Base-by-base conservation (phyloP, 2,888 invertebrate species). In the Zygothrica quintamaculata region DNA sequence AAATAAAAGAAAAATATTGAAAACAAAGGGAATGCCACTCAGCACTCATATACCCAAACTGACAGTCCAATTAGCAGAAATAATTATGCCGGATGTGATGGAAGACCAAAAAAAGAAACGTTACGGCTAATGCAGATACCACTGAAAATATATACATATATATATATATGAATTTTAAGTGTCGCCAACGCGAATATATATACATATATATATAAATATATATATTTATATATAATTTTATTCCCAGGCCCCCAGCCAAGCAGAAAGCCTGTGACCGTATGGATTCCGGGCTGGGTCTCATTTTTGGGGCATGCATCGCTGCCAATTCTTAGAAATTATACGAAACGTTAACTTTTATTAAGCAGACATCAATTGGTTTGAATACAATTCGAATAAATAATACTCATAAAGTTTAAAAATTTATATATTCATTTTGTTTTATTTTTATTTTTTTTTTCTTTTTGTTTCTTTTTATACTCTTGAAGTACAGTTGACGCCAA, bases 1-100 rank as follows among this genome's bases (percentile, higher is more conserved):
- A n/a, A n/a, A n/a, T n/a, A n/a, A n/a, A n/a, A n/a, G n/a, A n/a
- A n/a, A n/a, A n/a, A n/a, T n/a, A n/a, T n/a, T n/a, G 59, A 67
- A 72, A 68, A 77, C 76, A 70, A 85, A 71, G 51, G 61, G 31
- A 64, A 60, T 36, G 11, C 13, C 31, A 55, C 46, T 56, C 61
- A 33, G 56, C 39, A 44, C 65, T 61, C 51, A 36, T 31, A 34
- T 37, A 9, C 37, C 37, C 31, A 50, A 81, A 62, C 77, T 87
- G 88, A 87, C 88, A 88, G 82, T 75, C 89, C 87, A 89, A 89
- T 89, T 89, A 89, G 88, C 88, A 89, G 64, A 79, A 78, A 77
- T 77, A 74, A 78, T 67, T 67, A 47, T 64, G 77, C 82, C 81
- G 82, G 81, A 82, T 82, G 82, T 85, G 73, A 59, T 74, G 74